Evolutionary conservation across 2,113 vertebrate species (phyloP).

Genomic region (Neolamprologus brichardi): DNA sequence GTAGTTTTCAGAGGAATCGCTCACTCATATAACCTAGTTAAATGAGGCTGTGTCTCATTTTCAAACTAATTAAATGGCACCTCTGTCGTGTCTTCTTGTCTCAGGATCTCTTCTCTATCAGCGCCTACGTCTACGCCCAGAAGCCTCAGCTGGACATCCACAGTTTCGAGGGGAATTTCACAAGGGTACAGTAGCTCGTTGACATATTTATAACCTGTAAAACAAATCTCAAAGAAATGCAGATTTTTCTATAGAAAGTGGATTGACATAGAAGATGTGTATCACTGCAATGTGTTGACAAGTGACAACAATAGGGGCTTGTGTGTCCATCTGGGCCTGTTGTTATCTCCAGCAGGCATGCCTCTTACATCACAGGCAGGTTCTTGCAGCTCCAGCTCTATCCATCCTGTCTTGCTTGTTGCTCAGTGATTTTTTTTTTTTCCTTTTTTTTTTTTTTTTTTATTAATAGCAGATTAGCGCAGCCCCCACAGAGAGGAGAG

Average conservation of each 20-base stretch:
- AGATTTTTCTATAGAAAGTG: not conserved
- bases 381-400: constrained; percentile 21
- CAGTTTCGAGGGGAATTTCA: constrained; percentile 97
- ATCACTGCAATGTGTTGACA: constrained; percentile 24
- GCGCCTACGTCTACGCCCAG: constrained; percentile 88
- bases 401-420: constrained; percentile 45
- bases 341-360: constrained; percentile 32
- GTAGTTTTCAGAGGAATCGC: not conserved
- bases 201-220: constrained; percentile 27
- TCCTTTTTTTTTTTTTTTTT: constrained; percentile 42
- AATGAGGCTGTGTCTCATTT: not conserved
- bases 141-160: constrained; percentile 97
- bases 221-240: constrained; percentile 19
- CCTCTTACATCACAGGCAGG: constrained; percentile 52
- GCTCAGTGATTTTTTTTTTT: constrained; percentile 48
- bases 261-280: constrained; percentile 28
- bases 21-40: not conserved
- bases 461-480: constrained; percentile 77
- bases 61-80: not conserved
- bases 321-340: constrained; percentile 34
- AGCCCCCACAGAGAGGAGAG: constrained; percentile 60
- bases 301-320: constrained; percentile 32
- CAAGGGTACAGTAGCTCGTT: constrained; percentile 78
- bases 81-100: not conserved
- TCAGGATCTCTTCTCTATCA: constrained; percentile 97